Conservation (phyloP, 2,113 vertebrate species). For the Ageneiosus marmoratus region DNA sequence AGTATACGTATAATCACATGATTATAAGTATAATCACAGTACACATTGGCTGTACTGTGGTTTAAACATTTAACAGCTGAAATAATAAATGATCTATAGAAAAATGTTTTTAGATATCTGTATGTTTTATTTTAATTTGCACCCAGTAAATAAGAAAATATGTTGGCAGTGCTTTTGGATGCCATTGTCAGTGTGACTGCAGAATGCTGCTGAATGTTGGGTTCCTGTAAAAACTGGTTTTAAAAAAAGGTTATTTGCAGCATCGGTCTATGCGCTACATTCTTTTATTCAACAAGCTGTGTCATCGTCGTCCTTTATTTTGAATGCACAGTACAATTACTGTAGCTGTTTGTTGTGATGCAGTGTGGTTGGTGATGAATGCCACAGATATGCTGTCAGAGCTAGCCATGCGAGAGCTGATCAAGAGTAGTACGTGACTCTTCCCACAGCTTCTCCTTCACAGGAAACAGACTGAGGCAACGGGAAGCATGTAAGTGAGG, state of each 20-base stretch:
- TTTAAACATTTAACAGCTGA: neutral
- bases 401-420: conserved; percentile 17
- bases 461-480: conserved; percentile 43
- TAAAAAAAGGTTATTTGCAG: neutral
- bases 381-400: conserved; percentile 44
- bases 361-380: conserved; percentile 45
- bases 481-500: conserved; percentile 31
- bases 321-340: conserved; percentile 24
- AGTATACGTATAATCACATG: neutral
- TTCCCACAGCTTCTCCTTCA: conserved; percentile 41
- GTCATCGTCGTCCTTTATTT: conserved; percentile 9
- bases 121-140: neutral
- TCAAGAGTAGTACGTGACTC: conserved; percentile 56
- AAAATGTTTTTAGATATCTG: neutral
- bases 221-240: neutral
- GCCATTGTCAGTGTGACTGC: neutral
- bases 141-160: neutral
- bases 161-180: neutral
- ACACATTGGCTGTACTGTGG: neutral
- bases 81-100: neutral
- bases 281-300: conserved; percentile 9
- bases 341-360: conserved; percentile 44
- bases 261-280: neutral
- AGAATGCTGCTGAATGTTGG: neutral
- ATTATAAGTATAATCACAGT: too few relatives aligned